Conservation (phyloP, 2,797 vertebrate genomes). For the Danio albolineatus region DNA sequence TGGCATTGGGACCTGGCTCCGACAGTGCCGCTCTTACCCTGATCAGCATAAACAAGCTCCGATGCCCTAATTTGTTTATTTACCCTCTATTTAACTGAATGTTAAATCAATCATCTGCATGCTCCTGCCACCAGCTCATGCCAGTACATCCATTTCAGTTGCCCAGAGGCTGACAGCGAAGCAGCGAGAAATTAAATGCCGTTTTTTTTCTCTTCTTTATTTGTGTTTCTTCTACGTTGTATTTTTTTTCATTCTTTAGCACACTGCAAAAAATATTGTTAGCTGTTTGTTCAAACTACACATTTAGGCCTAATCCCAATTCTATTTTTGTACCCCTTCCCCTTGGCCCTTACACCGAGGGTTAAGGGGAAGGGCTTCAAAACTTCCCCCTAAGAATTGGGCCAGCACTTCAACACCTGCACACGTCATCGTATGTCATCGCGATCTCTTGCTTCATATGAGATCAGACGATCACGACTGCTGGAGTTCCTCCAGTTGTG, state of each 20-base stretch:
- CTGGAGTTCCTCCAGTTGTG: too few species aligned
- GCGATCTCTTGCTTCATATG: too few species aligned
- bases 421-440: too few species aligned
- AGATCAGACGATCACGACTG: too few species aligned
- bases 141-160: slow-evolving; percentile 58
- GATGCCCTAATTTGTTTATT: slow-evolving; percentile 68
- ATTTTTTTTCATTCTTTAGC: background rate
- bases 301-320: too few species aligned
- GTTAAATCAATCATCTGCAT: slow-evolving; percentile 69
- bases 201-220: background rate
- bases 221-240: background rate
- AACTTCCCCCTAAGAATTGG: too few species aligned
- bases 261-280: background rate
- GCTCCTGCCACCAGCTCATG: slow-evolving; percentile 52
- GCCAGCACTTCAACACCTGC: too few species aligned
- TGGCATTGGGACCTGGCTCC: slow-evolving; percentile 53
- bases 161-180: slow-evolving; percentile 51
- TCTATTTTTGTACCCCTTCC: too few species aligned
- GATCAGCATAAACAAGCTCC: slow-evolving; percentile 57
- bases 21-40: slow-evolving; percentile 51
- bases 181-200: slow-evolving; percentile 1
- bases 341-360: too few species aligned
- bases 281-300: too few species aligned
- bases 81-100: slow-evolving; percentile 64
- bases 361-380: too few species aligned